Evolutionary conservation across 2,888 invertebrate species (phyloP).

Genomic region (Volucella zonaria): DNA sequence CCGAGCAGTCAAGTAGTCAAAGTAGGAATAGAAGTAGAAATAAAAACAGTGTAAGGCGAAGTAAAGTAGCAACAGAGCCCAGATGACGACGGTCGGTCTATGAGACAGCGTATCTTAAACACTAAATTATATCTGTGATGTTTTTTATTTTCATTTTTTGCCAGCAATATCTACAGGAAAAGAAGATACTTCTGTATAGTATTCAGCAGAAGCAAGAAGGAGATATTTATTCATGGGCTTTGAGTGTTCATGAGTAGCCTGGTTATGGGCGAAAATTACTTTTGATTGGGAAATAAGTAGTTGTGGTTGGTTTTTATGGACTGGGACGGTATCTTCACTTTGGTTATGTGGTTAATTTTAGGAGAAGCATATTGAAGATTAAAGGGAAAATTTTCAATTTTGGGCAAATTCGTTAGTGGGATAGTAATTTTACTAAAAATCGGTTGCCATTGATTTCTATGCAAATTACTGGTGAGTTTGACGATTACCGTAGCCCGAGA

Average conservation of each 20-base stretch:
- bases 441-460: no score
- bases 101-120: constrained; percentile 44
- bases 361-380: constrained; percentile 16
- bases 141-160: constrained; percentile 6
- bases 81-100: constrained; percentile 21
- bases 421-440: neutral
- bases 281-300: constrained; percentile 73
- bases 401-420: neutral
- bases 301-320: constrained; percentile 26
- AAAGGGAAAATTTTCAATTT: constrained; percentile 42
- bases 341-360: constrained; percentile 36
- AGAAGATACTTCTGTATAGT: neutral
- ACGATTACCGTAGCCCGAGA: no score
- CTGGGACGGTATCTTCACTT: constrained; percentile 42
- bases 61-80: neutral
- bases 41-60: neutral
- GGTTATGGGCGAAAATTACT: constrained; percentile 69
- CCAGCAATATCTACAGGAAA: constrained; percentile 28
- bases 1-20: constrained; percentile 10
- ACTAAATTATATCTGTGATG: constrained; percentile 57
- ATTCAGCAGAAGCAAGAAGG: constrained; percentile 3
- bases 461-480: no score
- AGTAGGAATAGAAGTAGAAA: neutral
- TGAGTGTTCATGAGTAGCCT: constrained; percentile 54
- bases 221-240: constrained; percentile 45